Evolutionary conservation across 2,113 vertebrate genomes (phyloP), one percentile per base, ranked within the genome.

Genomic region (Bagarius yarrelli): DNA sequence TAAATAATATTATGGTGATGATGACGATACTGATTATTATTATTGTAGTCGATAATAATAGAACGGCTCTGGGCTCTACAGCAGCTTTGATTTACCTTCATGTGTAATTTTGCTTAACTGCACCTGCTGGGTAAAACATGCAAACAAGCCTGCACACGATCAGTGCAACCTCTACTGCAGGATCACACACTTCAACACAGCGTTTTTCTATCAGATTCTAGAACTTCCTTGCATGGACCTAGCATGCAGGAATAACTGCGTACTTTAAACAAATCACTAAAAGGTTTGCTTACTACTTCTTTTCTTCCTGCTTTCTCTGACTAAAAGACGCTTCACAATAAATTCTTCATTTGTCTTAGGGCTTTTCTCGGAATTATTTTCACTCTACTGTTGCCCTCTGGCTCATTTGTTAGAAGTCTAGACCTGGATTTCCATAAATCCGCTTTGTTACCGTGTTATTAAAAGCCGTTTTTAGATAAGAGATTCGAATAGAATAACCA

Each of bases 81-180:
- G 55, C 53, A 47, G 69, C 56, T 52, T 47, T 67, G 47, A 27
- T 57, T 80, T 52, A 25, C 40, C 23, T 79, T 57, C 47, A 32
- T 32, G 18, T 14, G 40, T 80, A 80, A 60, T 70, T 30, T 63
- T 59, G n/a, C 30, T 72, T 80, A 60, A 80, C 44, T 50, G 78
- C 78, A 71, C 66, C 78, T 80, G 66, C 23, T 44, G 15, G 67
- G 36, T 59, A 44, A 80, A 59, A 63, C 4, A 23, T 53, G 53
- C 34, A 1, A 30, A 53, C 79, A 80, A 52, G 79, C 57, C 69
- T 63, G 79, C 27, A 63, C 79, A 52, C 15, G 79, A 53, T 63
- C 36, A 15, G 12, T 52, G 78, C 11, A 27, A 59, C 53, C 78
- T 60, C 55, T 19, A 36, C n/a, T 57, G 40, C 60, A 47, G 50